Evolutionary conservation across 2,113 vertebrate species (phyloP).

Genomic region (Glaucomys volans): DNA sequence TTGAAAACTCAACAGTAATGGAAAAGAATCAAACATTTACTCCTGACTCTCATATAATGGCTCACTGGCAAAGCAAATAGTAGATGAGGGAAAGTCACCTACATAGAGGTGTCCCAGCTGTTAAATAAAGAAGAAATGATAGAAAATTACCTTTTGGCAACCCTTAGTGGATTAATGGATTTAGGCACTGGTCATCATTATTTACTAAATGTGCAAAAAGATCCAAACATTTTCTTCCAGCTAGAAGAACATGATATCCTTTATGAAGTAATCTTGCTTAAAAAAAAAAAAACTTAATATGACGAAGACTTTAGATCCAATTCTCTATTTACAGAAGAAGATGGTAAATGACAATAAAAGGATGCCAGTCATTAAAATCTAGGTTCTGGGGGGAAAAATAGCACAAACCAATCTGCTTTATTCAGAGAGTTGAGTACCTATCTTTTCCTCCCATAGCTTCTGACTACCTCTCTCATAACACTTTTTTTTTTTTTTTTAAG

Average conservation of each 20-base stretch:
- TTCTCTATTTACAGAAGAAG: not conserved
- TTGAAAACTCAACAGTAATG: slow-evolving; percentile 20
- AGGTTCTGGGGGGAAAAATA: not conserved
- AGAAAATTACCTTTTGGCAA: not conserved
- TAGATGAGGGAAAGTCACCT: not conserved
- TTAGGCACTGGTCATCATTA: not conserved
- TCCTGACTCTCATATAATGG: not conserved
- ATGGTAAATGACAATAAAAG: not conserved
- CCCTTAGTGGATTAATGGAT: not conserved
- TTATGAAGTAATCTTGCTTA: not conserved
- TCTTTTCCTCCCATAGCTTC: not conserved
- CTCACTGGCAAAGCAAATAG: not conserved
- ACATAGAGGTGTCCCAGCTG: not conserved
- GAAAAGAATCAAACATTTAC: slow-evolving; percentile 45
- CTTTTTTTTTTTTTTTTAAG: no score
- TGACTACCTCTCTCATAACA: not conserved
- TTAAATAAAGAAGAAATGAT: slow-evolving; percentile 10
- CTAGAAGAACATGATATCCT: not conserved
- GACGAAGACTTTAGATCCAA: not conserved
- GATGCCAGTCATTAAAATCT: not conserved
- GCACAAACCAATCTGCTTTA: not conserved
- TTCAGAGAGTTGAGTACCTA: not conserved
- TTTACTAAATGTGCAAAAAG: not conserved
- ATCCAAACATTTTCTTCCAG: slow-evolving; percentile 9
- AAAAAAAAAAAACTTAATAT: not conserved